Conservation (phyloP, 2,113 vertebrate species). For the Hippocampus guttulatus region DNA sequence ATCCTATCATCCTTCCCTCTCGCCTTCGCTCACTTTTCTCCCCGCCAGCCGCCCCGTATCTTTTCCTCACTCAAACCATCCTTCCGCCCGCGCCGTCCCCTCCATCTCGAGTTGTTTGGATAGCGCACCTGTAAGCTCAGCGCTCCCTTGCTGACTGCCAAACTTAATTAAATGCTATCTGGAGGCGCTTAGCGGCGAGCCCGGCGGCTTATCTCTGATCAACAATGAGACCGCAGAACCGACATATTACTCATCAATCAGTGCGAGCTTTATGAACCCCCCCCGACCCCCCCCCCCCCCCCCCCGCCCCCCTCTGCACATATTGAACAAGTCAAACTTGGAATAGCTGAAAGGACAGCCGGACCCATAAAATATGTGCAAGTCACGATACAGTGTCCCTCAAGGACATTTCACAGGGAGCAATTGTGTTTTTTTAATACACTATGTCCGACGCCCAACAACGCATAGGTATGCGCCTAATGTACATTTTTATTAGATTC, state of each 20-base stretch:
- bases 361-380: neutral
- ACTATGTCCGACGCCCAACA: too few species aligned
- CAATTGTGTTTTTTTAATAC: too few species aligned
- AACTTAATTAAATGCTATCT: constrained; percentile 61
- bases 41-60: constrained; percentile 12
- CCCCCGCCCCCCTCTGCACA: too few species aligned
- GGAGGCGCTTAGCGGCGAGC: constrained; percentile 25
- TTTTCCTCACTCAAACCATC: neutral
- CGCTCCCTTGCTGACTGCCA: constrained; percentile 9
- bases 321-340: neutral
- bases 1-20: constrained; percentile 16
- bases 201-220: neutral
- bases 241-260: constrained; percentile 43
- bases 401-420: neutral
- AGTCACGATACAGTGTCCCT: neutral
- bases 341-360: neutral
- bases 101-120: constrained; percentile 49
- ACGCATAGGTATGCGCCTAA: too few species aligned
- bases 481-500: too few species aligned
- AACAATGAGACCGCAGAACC: constrained; percentile 31
- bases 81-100: constrained; percentile 4
- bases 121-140: constrained; percentile 51
- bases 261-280: constrained; percentile 32
- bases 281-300: too few species aligned
- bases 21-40: constrained; percentile 24